Evolutionary conservation across 2,113 vertebrate genomes (phyloP), one percentile per base, ranked within the genome.

Genomic region (Gadus chalcogrammus): DNA sequence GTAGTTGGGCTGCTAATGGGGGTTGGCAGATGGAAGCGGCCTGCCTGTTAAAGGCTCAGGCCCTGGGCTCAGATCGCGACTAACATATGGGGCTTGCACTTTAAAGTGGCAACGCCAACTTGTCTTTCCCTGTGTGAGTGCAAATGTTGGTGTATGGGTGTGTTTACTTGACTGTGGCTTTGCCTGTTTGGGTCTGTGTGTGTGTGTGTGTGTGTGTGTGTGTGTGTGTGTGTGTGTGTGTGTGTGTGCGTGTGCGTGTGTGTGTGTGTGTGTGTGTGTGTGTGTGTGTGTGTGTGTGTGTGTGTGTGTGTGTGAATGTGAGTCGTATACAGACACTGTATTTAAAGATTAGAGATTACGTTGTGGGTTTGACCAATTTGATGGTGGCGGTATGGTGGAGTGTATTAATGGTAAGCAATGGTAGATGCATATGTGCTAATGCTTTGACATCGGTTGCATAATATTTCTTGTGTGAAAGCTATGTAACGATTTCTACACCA

Each of bases 21-120:
- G 75, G 17, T 77, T 85, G 83, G 69, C 84, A 87, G 81, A 85
- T 88, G 84, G 79, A 86, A 81, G 77, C 74, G 65, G 70, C 79
- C 38, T 81, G 82, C 77, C 80, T 85, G 78, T 82, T 85, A 82
- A 59, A 78, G 73, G 82, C 81, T 88, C 79, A 84, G 74, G 64
- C 79, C 4, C 60, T 70, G 73, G 79, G 82, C 79, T 68, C 69
- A 73, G 80, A 85, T 83, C 83, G 75, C 62, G 62, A 73, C 74
- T 68, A 85, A 80, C 87, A 85, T 84, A 84, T 87, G 83, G 74
- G 69, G 67, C 72, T 59, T 71, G 67, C 79, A 79, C 58, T 81
- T 79, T 80, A 62, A 15, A 69, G 67, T 56, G 61, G 63, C 60
- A 72, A 78, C 67, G 76, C 70, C 71, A 69, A 42, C 59, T 73